phyloP scores from a whole-genome alignment of 1,140 invertebrate genomes.

The Drosophila guanche region DNA sequence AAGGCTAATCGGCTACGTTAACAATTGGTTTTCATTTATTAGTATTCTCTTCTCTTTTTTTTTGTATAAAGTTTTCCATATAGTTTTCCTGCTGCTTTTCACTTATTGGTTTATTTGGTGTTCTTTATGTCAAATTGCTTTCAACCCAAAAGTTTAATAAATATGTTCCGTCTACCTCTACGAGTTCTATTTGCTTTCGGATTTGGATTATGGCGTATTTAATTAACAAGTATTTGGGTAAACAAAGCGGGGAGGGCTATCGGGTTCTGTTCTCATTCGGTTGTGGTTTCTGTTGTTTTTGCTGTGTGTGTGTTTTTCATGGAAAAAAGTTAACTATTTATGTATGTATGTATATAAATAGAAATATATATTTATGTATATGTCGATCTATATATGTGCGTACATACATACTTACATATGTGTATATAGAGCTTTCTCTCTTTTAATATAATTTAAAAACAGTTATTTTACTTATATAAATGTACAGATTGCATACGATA shows the following conservation, averaged over 20 bases:
- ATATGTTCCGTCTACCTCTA: constrained; percentile 3
- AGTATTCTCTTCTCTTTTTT: constrained; percentile 17
- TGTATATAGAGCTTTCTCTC: neutral
- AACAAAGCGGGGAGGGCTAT: constrained; percentile 22
- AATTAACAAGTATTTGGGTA: constrained; percentile 31
- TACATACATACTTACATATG: constrained; percentile 8
- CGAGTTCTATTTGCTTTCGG: constrained; percentile 10
- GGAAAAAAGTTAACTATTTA: constrained; percentile 52
- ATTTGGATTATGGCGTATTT: constrained; percentile 11
- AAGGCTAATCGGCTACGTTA: constrained; percentile 60
- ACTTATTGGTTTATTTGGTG: constrained; percentile 40
- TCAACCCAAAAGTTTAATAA: neutral
- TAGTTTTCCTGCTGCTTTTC: constrained; percentile 20
- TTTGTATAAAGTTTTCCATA: constrained; percentile 7
- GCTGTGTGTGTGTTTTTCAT: constrained; percentile 38
- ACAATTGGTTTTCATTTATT: constrained; percentile 55
- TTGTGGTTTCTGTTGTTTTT: constrained; percentile 8
- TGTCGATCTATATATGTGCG: constrained; percentile 9
- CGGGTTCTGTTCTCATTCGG: constrained; percentile 15
- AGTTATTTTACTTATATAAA: constrained; percentile 38
- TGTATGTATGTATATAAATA: constrained; percentile 17
- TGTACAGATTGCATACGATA: constrained; percentile 58
- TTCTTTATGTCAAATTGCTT: constrained; percentile 15
- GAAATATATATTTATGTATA: constrained; percentile 5
- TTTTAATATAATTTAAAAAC: constrained; percentile 58